Percentiles rank a stretch among this genome's conserved stretches.
These are phyloP conservation scores for Mylabris sibirica DNA, from an alignment of 2,888 invertebrate species.

Conservation along the genomic window DNA sequence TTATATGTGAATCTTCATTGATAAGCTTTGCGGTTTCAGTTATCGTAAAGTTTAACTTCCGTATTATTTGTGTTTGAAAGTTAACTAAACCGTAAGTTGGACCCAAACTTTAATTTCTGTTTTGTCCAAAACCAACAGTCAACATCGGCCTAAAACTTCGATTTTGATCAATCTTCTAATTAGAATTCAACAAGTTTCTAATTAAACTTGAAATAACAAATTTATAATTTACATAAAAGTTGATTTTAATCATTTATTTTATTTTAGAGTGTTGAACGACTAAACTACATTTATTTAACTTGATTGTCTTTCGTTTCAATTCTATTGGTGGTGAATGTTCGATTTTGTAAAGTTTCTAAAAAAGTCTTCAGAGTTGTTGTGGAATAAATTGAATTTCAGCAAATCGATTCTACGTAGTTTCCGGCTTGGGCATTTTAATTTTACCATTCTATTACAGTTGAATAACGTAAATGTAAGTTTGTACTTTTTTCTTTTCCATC, in stretches of 20 bases:
- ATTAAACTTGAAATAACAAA: too few relatives aligned
- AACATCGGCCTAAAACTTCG: not conserved
- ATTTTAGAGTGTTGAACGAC: not conserved
- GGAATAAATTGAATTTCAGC: slow-evolving; percentile 5
- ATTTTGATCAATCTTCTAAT: not conserved
- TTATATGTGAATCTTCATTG: not conserved
- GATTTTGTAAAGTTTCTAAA: not conserved
- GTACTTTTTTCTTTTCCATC: too few relatives aligned
- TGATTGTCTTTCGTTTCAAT: not conserved
- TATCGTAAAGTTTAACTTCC: not conserved
- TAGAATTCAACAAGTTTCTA: not conserved
- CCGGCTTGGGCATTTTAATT: not conserved
- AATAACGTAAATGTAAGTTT: not conserved
- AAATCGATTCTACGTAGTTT: not conserved
- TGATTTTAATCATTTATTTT: not conserved
- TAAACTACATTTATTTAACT: not conserved
- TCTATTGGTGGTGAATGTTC: not conserved
- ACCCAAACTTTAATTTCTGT: not conserved
- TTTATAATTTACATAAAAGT: too few relatives aligned
- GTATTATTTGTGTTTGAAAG: not conserved
- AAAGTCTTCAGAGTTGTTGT: not conserved
- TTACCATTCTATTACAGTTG: not conserved
- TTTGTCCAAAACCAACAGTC: not conserved
- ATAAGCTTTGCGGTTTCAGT: not conserved
- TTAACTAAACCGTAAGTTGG: not conserved